Conservation (phyloP, 2,113 vertebrate species). For the Oxygymnocypris stewartii region DNA sequence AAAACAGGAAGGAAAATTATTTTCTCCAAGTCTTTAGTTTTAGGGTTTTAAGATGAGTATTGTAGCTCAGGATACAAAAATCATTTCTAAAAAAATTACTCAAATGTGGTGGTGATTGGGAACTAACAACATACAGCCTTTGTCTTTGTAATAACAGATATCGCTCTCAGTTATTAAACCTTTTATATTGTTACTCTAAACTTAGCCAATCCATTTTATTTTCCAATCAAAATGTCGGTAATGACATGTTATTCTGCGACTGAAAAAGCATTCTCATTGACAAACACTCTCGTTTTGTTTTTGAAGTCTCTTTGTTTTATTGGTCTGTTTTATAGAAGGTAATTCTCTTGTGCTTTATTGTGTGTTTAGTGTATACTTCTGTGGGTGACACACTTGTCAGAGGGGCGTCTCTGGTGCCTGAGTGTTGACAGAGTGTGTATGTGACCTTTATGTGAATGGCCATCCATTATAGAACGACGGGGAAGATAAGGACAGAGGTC, state of each 20-base stretch:
- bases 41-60: not conserved
- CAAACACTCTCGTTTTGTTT: not conserved
- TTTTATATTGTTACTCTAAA: not conserved
- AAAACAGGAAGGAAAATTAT: too few species aligned
- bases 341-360: conserved; percentile 41
- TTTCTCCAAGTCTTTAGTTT: too few species aligned
- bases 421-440: conserved; percentile 64
- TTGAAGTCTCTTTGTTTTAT: conserved; percentile 17
- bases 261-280: not conserved
- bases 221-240: not conserved
- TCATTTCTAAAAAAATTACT: not conserved
- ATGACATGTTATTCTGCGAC: not conserved
- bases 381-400: conserved; percentile 46
- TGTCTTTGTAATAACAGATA: not conserved
- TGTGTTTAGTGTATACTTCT: conserved; percentile 37
- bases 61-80: not conserved
- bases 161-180: not conserved
- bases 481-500: conserved; percentile 55
- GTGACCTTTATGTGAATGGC: conserved; percentile 70
- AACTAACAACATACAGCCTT: not conserved
- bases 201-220: not conserved
- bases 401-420: conserved; percentile 65
- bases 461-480: conserved; percentile 68
- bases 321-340: conserved; percentile 37
- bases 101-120: not conserved